A percentile compares a stretch with the other conserved stretches of the same genome.
Conservation (phyloP, 2,797 vertebrate genomes). For the Knipowitschia caucasica region DNA sequence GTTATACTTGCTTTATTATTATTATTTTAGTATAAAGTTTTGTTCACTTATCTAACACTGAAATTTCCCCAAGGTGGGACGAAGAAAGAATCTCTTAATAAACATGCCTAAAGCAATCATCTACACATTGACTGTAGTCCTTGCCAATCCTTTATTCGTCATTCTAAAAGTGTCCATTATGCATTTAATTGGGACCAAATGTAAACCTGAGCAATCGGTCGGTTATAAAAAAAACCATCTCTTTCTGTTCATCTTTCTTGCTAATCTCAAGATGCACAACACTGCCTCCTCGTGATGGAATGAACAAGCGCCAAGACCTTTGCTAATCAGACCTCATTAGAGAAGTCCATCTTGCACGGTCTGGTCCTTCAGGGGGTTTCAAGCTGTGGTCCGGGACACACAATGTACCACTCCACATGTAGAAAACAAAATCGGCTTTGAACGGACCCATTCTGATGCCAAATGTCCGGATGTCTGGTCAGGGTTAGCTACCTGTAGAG, state of each 20-base stretch:
- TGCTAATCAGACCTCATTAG: conserved; percentile 59
- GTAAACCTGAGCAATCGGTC: too few relatives aligned
- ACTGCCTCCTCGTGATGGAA: conserved; percentile 31
- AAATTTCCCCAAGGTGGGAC: too few relatives aligned
- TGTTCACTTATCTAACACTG: too few relatives aligned
- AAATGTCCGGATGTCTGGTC: conserved; percentile 62
- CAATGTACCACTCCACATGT: conserved; percentile 56
- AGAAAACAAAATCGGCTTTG: conserved; percentile 63
- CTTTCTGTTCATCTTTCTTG: not conserved
- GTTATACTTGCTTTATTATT: too few relatives aligned
- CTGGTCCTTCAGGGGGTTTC: conserved; percentile 55
- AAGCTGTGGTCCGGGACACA: conserved; percentile 47
- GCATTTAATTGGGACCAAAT: too few relatives aligned
- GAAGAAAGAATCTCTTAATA: too few relatives aligned
- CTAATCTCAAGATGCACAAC: conserved; percentile 20
- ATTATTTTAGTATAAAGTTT: too few relatives aligned
- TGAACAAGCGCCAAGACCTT: conserved; percentile 52
- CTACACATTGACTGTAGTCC: too few relatives aligned
- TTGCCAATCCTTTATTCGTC: too few relatives aligned
- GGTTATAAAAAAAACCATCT: not conserved
- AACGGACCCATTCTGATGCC: conserved; percentile 60
- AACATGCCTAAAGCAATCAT: too few relatives aligned
- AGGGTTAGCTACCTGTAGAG: conserved; percentile 69
- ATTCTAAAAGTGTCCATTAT: too few relatives aligned
- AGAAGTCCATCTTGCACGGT: conserved; percentile 52